Percentiles rank a stretch among this genome's conserved stretches.
Evolutionary conservation across 2,888 invertebrate species (phyloP).

Genomic region (Charanyca ferruginea): DNA sequence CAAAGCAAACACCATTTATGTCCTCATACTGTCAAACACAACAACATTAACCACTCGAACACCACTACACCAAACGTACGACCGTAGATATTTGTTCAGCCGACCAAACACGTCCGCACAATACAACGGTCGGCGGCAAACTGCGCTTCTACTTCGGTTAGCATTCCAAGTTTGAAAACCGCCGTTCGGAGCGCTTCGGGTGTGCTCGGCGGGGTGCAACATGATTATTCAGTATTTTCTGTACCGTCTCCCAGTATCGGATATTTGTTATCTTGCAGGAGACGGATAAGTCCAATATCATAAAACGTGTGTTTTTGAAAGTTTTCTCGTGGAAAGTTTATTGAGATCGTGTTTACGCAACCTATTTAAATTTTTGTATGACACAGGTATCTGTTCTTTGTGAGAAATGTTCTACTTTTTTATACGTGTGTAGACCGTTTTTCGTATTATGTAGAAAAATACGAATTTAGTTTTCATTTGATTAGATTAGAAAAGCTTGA

Average conservation of each 20-base stretch:
- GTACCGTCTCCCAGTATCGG: conserved; percentile 52
- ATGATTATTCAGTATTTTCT: conserved; percentile 68
- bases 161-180: conserved; percentile 75
- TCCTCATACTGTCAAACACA: conserved; percentile 67
- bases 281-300: conserved; percentile 55
- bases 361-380: conserved; percentile 23
- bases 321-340: conserved; percentile 32
- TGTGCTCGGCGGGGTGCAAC: conserved; percentile 70
- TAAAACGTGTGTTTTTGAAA: conserved; percentile 49
- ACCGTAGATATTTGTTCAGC: conserved; percentile 49
- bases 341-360: conserved; percentile 24
- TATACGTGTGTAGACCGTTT: not conserved
- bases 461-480: too few species aligned
- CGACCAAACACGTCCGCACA: conserved; percentile 65
- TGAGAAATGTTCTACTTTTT: not conserved
- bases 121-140: conserved; percentile 71
- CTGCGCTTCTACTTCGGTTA: conserved; percentile 72
- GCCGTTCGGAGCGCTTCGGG: conserved; percentile 73
- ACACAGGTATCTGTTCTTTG: conserved; percentile 3
- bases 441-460: too few species aligned
- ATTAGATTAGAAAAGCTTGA: too few species aligned
- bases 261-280: conserved; percentile 66
- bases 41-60: conserved; percentile 71
- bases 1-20: conserved; percentile 64
- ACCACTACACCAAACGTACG: conserved; percentile 74